Evolutionary conservation across 2,888 invertebrate genomes (phyloP), one percentile per base, ranked within the genome.

Genomic region (Automeris io): DNA sequence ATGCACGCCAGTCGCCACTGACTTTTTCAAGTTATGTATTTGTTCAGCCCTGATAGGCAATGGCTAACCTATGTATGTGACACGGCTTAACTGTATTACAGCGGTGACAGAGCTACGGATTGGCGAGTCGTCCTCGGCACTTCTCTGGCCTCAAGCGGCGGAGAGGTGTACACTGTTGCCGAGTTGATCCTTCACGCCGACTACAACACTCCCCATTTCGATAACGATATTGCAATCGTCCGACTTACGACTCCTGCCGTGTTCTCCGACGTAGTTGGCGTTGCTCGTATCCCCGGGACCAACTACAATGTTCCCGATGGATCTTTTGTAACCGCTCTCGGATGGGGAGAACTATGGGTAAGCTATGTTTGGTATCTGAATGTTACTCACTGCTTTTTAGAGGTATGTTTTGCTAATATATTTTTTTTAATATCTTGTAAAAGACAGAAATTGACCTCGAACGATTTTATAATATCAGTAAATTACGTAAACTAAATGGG

Each of bases 171-270:
- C 18, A 8, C n/a, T 1, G 51, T 57, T 6, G 31, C 39, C 6
- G 36, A 33, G 5, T 12, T 57, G 6, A 29, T 43, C 23, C 2
- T 46, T 0, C 63, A 65, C 38, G 31, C 45, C 1, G 12, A 41
- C 5, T 62, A 53, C 45, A 35, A 34, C 33, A 38, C n/a, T n/a
- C n/a, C n/a, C n/a, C n/a, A n/a, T 9, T n/a, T 50, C 3, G 35
- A 48, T 24, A 49, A 51, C 32, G 66, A 66, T 33, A 37, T 66
- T 2, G 56, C 63, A 12, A 29, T 66, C 13, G 37, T 62, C 11
- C 46, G 37, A 19, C 53, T 63, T 4, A 12, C 45, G 6, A 11
- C 35, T n/a, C 31, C 48, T 2, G 53, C 54, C 4, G 32, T 19
- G n/a, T 29, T 47, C n/a, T 39, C 44, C 5, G 6, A 13, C 5